These are phyloP conservation scores for Macrotrachela quadricornifera DNA, from an alignment of 1,140 invertebrate species.

Conservation along the genomic window DNA sequence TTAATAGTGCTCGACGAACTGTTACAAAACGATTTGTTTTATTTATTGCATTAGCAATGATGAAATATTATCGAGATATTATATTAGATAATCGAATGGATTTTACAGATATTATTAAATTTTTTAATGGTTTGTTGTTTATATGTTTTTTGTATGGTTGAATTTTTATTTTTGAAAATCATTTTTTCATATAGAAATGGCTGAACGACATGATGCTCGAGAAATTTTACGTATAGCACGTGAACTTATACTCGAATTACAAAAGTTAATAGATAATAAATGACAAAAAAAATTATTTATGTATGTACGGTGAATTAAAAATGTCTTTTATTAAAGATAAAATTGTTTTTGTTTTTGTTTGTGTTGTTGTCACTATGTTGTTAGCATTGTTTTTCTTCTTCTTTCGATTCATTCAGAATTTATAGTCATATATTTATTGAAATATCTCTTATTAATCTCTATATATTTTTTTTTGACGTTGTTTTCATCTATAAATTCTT, in stretches of 20 bases:
- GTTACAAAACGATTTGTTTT: background rate
- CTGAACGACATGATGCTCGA: conserved; percentile 64
- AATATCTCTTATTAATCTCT: too few species aligned
- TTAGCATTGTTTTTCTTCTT: too few species aligned
- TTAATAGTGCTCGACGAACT: background rate
- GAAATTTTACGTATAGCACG: conserved; percentile 55
- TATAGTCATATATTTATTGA: too few species aligned
- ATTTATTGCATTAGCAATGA: conserved; percentile 4
- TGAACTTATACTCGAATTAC: conserved; percentile 59
- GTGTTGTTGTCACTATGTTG: too few species aligned
- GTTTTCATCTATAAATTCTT: too few species aligned
- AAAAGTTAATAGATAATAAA: conserved; percentile 61
- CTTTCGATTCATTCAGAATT: too few species aligned
- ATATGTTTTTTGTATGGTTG: background rate
- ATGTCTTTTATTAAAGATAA: too few species aligned
- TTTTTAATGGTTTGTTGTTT: conserved; percentile 3
- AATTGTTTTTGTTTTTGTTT: too few species aligned
- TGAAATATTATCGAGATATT: conserved; percentile 6
- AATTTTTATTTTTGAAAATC: background rate
- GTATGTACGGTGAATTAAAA: too few species aligned
- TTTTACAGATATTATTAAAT: conserved; percentile 6
- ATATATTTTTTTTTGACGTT: too few species aligned
- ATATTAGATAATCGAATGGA: conserved; percentile 9
- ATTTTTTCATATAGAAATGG: conserved; percentile 58
- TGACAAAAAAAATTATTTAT: background rate